phyloP scores from a whole-genome alignment of 2,797 vertebrate species.

The Salmo trutta region DNA sequence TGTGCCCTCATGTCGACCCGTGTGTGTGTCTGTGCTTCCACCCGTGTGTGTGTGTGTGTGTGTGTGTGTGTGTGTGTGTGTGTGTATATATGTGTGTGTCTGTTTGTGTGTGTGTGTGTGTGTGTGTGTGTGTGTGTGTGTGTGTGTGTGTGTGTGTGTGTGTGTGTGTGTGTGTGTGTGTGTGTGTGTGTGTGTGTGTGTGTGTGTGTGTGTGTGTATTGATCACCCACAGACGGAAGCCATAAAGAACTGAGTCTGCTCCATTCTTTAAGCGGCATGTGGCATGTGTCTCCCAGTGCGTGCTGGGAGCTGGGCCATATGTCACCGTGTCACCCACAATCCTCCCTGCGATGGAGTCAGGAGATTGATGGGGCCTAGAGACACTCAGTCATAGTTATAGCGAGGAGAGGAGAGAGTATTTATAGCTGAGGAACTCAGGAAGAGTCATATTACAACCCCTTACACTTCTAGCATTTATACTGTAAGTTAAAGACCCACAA shows the following conservation, averaged over 20 bases:
- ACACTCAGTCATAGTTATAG: background rate
- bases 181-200: too few relatives aligned
- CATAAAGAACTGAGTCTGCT: background rate
- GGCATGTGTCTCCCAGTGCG: background rate
- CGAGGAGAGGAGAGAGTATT: background rate
- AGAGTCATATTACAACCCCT: too few relatives aligned
- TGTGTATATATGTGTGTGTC: too few relatives aligned
- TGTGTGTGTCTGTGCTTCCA: too few relatives aligned
- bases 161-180: too few relatives aligned
- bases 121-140: too few relatives aligned
- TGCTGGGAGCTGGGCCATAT: background rate
- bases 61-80: too few relatives aligned
- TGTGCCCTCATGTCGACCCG: too few relatives aligned
- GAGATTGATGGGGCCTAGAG: background rate
- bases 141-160: too few relatives aligned
- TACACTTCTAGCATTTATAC: too few relatives aligned
- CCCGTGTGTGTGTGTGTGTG: background rate
- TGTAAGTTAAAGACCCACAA: too few relatives aligned
- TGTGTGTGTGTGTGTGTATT: background rate
- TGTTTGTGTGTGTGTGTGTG: background rate
- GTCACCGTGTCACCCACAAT: background rate
- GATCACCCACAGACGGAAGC: background rate
- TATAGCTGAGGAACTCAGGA: background rate
- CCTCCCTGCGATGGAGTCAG: background rate
- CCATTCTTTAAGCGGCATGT: background rate